These are phyloP conservation scores for Zapornia atra DNA, from an alignment of 2,113 vertebrate species.

Conservation along the genomic window DNA sequence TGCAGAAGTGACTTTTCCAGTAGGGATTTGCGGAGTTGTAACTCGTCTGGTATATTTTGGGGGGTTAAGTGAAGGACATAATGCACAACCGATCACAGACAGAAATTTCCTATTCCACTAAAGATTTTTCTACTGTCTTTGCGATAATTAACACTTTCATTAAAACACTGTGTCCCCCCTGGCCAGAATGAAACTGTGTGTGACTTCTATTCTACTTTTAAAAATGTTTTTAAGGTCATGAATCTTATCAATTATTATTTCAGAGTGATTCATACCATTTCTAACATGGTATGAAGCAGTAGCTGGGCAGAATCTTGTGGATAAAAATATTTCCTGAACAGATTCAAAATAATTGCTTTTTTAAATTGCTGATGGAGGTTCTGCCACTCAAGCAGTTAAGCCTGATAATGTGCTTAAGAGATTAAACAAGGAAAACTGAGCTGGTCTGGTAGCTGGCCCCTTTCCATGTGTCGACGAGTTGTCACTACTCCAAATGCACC, in stretches of 20 bases:
- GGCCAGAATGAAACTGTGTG: constrained; percentile 10
- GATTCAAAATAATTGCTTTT: constrained; percentile 75
- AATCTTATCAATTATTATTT: constrained; percentile 69
- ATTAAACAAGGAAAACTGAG: constrained; percentile 70
- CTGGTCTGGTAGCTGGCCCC: constrained; percentile 60
- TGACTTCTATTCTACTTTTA: neutral
- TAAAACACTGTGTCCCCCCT: neutral
- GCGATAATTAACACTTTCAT: constrained; percentile 64
- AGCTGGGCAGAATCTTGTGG: constrained; percentile 14
- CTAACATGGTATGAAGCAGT: neutral
- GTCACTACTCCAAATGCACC: constrained; percentile 31
- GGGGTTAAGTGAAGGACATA: neutral
- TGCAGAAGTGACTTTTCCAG: constrained; percentile 22
- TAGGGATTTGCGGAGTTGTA: constrained; percentile 20
- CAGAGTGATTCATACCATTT: constrained; percentile 49
- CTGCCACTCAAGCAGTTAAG: constrained; percentile 69
- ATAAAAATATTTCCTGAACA: constrained; percentile 60
- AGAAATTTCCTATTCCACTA: neutral
- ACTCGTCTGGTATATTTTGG: neutral
- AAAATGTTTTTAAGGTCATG: constrained; percentile 47
- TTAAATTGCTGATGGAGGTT: constrained; percentile 66
- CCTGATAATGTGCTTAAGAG: constrained; percentile 74
- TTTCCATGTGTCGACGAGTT: constrained; percentile 41
- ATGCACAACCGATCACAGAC: neutral
- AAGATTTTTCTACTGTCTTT: neutral